phyloP scores from a whole-genome alignment of 2,113 vertebrate genomes.

The Mus spicilegus region DNA sequence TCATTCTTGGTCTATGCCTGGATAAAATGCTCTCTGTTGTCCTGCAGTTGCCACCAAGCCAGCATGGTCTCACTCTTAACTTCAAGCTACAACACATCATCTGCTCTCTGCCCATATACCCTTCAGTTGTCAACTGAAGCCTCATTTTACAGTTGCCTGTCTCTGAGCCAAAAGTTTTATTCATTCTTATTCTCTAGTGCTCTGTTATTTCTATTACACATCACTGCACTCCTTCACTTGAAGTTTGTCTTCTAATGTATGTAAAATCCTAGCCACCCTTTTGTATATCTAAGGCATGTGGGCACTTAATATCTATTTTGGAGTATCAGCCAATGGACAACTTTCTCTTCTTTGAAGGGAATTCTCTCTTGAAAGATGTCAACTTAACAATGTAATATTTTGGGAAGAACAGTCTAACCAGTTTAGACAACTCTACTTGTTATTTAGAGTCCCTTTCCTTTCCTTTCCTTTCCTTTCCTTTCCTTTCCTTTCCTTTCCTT shows the following conservation, averaged over 20 bases:
- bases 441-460: neutral
- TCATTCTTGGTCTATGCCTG: neutral
- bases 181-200: neutral
- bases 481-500: no score
- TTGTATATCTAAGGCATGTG: neutral
- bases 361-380: neutral
- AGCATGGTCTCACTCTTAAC: neutral
- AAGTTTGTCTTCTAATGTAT: neutral
- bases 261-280: neutral
- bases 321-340: neutral
- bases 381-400: neutral
- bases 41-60: neutral
- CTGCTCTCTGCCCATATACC: neutral
- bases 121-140: constrained; percentile 17
- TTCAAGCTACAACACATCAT: neutral
- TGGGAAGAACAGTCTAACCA: neutral
- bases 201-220: neutral
- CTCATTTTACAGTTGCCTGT: neutral
- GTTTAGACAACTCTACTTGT: neutral
- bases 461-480: no score
- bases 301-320: neutral
- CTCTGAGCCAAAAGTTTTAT: neutral
- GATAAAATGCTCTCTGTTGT: neutral
- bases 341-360: neutral
- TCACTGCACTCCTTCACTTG: neutral